Evolutionary conservation across 1,140 invertebrate genomes (phyloP).

Genomic region (Helicoverpa armigera): DNA sequence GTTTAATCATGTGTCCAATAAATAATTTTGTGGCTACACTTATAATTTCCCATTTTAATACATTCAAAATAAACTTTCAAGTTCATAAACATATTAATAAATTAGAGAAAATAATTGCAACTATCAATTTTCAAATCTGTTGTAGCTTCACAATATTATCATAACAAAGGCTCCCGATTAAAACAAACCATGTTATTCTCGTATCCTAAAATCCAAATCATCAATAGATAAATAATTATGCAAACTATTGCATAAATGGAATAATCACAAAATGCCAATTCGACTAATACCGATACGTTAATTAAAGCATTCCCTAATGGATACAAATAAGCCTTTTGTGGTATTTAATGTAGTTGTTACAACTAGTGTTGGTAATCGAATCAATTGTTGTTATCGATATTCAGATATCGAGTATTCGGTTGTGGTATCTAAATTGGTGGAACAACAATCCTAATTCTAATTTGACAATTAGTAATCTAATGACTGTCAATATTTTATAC

Average conservation of each 20-base stretch:
- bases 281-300: constrained; percentile 11
- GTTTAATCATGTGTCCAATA: too few relatives aligned
- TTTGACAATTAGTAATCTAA: too few relatives aligned
- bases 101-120: too few relatives aligned
- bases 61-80: too few relatives aligned
- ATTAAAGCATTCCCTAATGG: constrained; percentile 30
- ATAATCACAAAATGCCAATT: constrained; percentile 2
- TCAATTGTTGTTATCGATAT: not conserved
- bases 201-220: not conserved
- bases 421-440: too few relatives aligned
- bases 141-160: too few relatives aligned
- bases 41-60: too few relatives aligned
- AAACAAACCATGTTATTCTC: not conserved
- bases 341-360: not conserved
- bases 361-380: not conserved
- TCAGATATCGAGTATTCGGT: not conserved
- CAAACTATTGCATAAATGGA: not conserved
- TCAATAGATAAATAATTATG: not conserved
- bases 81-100: too few relatives aligned
- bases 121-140: too few relatives aligned
- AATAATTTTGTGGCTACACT: too few relatives aligned
- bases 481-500: not conserved
- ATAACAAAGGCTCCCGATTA: too few relatives aligned
- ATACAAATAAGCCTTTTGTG: constrained; percentile 28
- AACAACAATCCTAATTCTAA: not conserved